phyloP scores from a whole-genome alignment of 92 coral and sea anemone species.

The Siderastrea radians region DNA sequence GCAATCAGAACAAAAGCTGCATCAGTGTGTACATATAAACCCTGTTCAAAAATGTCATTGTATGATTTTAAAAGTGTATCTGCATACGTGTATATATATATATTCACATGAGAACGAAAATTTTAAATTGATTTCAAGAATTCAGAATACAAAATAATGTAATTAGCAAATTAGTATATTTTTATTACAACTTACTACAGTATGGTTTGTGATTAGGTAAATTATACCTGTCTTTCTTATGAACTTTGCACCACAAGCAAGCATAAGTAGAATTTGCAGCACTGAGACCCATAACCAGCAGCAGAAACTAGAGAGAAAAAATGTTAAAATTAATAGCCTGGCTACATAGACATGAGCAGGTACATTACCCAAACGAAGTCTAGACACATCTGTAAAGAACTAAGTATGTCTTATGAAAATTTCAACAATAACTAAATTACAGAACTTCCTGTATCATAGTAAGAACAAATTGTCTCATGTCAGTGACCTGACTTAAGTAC shows the following conservation, averaged over 20 bases:
- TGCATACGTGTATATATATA: too few relatives aligned
- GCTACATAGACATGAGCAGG: too few relatives aligned
- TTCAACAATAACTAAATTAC: not conserved
- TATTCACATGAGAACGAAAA: not conserved
- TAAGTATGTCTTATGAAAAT: too few relatives aligned
- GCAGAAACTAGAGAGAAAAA: conserved; percentile 29
- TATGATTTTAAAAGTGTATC: not conserved
- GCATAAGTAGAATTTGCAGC: conserved; percentile 62
- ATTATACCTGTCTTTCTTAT: conserved; percentile 57
- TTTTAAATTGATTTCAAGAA: not conserved
- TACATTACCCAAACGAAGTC: too few relatives aligned
- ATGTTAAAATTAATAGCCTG: not conserved
- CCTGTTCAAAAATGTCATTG: not conserved
- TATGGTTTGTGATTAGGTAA: not conserved
- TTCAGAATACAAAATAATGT: not conserved
- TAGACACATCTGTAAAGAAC: too few relatives aligned
- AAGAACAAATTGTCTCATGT: too few relatives aligned
- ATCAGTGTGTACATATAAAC: not conserved
- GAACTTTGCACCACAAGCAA: conserved; percentile 65
- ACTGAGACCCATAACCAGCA: conserved; percentile 56
- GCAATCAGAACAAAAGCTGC: too few relatives aligned
- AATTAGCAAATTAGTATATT: not conserved
- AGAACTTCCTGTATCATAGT: not conserved
- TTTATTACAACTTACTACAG: not conserved
- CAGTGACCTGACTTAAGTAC: too few relatives aligned